These are phyloP conservation scores for Coptodon rendalli DNA, from an alignment of 2,113 vertebrate genomes.

Conservation along the genomic window DNA sequence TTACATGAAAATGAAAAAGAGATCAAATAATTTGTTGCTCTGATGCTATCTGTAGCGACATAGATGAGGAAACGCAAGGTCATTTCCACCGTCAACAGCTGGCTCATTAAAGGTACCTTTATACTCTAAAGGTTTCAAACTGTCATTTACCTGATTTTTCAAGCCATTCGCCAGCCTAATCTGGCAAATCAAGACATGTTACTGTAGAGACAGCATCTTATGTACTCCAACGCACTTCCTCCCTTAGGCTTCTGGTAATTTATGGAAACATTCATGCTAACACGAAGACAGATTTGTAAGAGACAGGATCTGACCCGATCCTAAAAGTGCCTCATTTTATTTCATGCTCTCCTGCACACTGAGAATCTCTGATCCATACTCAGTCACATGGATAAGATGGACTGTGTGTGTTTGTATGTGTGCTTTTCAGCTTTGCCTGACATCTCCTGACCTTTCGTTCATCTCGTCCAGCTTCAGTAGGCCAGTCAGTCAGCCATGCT, in stretches of 20 bases:
- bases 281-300: constrained; percentile 14
- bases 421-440: constrained; percentile 21
- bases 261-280: constrained; percentile 15
- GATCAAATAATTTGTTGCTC: not conserved
- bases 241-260: constrained; percentile 9
- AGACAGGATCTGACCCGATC: constrained; percentile 17
- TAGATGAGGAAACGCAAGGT: not conserved
- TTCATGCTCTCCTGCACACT: constrained; percentile 23
- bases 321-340: constrained; percentile 37
- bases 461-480: constrained; percentile 27
- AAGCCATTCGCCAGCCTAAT: not conserved
- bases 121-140: constrained; percentile 3
- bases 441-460: constrained; percentile 47
- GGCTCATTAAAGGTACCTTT: not conserved
- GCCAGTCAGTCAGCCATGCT: constrained; percentile 26
- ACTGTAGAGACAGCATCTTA: constrained; percentile 16
- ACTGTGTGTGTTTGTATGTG: not conserved
- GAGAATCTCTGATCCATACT: constrained; percentile 31
- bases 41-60: not conserved
- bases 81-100: not conserved
- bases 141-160: constrained; percentile 16
- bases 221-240: constrained; percentile 1
- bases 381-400: constrained; percentile 10
- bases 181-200: constrained; percentile 6
- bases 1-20: not conserved